These are phyloP conservation scores for Tenualosa ilisha DNA, from an alignment of 2,797 vertebrate species.

Conservation along the genomic window DNA sequence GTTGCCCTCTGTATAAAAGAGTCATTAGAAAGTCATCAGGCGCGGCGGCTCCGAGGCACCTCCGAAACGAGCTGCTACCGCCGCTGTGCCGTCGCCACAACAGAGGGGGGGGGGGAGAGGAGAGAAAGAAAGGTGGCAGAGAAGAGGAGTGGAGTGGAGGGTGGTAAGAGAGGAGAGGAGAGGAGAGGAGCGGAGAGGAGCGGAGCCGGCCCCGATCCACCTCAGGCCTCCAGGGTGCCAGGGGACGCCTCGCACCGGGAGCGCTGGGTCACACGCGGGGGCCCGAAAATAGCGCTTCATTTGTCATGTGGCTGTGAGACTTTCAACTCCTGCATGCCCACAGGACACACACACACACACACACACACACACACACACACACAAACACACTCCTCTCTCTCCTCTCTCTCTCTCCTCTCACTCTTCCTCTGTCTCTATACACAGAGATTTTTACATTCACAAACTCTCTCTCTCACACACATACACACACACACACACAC, in stretches of 20 bases:
- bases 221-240: conserved; percentile 50
- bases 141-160: background rate
- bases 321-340: conserved; percentile 60
- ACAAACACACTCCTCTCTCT: background rate
- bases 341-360: conserved; percentile 57
- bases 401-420: background rate
- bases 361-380: background rate
- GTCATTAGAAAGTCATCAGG: conserved; percentile 75
- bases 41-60: conserved; percentile 68
- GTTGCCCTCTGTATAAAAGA: conserved; percentile 71
- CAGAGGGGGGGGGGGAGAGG: background rate
- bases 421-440: background rate
- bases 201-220: conserved; percentile 35
- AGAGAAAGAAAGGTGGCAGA: background rate
- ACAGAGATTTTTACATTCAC: background rate
- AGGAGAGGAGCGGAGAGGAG: background rate
- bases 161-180: background rate
- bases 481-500: background rate
- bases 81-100: conserved; percentile 47
- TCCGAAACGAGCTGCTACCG: conserved; percentile 69
- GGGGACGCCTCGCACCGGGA: conserved; percentile 45
- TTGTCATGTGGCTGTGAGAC: conserved; percentile 66
- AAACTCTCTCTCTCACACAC: background rate
- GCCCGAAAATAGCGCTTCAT: conserved; percentile 77
- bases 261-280: conserved; percentile 60